phyloP scores from a whole-genome alignment of 2,888 invertebrate genomes.

The Lithophane ornitopus region DNA sequence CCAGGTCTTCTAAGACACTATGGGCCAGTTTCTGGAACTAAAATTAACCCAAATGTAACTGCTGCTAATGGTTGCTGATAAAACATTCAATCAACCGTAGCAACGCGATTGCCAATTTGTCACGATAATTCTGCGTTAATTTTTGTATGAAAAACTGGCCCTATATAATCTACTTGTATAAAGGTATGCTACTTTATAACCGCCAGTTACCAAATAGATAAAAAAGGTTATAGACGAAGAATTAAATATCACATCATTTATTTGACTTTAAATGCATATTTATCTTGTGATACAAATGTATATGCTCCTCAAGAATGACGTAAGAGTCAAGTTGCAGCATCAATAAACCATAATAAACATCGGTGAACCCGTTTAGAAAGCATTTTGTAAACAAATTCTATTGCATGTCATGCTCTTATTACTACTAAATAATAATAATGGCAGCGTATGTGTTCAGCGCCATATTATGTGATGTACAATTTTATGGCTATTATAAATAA shows the following conservation, averaged over 20 bases:
- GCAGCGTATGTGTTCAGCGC: constrained; percentile 30
- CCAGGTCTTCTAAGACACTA: not conserved
- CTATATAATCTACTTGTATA: no score
- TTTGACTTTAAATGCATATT: not conserved
- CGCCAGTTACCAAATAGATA: not conserved
- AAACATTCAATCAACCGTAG: no score
- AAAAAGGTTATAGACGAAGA: not conserved
- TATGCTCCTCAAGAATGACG: constrained; percentile 40
- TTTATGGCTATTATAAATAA: constrained; percentile 44
- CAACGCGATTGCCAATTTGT: no score
- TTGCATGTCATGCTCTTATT: constrained; percentile 54
- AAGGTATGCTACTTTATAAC: not conserved
- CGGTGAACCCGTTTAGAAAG: constrained; percentile 65
- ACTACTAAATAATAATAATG: constrained; percentile 50
- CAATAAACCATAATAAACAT: constrained; percentile 72
- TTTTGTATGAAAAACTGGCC: no score
- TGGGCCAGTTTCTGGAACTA: no score
- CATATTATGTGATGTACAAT: constrained; percentile 23
- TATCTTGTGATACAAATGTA: constrained; percentile 21
- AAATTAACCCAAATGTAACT: no score
- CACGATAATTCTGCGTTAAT: no score
- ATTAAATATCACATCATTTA: not conserved
- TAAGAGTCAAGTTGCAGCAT: constrained; percentile 63
- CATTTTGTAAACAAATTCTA: constrained; percentile 64
- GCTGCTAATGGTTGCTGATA: no score